Base-by-base conservation (phyloP, 2,113 vertebrate genomes). In the Miniopterus natalensis region DNA sequence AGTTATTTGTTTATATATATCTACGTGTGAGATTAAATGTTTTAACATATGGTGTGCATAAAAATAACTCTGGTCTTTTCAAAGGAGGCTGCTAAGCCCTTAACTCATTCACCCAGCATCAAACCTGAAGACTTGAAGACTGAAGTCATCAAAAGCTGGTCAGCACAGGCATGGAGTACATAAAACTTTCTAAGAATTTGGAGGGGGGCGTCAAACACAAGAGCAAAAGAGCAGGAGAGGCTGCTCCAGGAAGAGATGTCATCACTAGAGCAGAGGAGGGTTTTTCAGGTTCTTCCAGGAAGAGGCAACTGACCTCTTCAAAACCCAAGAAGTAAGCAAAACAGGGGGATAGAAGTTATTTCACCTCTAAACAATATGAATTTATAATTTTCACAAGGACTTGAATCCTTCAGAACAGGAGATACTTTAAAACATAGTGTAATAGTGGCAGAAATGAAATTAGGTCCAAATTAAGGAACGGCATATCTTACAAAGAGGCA, bases 21-120 rank as follows among this genome's bases (percentile, higher is more conserved):
- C 12, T 88, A 36, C 1, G 2, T 93, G 73, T 92, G 75, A 93
- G 79, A 85, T 74, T 70, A 95, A 95, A 75, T 78, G 29, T 87
- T 94, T 95, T 65, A 95, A 92, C 86, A 87, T 80, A 96, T 85
- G 88, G 80, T 83, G 45, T 49, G 1, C 27, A 42, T 86, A 85
- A 92, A 96, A 96, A 93, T 88, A 90, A 86, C 88, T 92, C 66
- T 80, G 63, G 13, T 75, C 63, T 90, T 95, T 92, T 83, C 4
- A 36, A 94, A 96, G 94, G 80, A 94, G 90, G 55, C 36, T 45
- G 55, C 36, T 45, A 89, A 92, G 65, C 65, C 40, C 79, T 87
- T 68, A 84, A 79, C 80, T 95, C 55, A 70, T 75, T 90, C 36
- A 90, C 63, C 77, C 92, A n/a, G 21, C 61, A 66, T 66, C 84